These are phyloP conservation scores for Columba guinea DNA, from an alignment of 2,797 vertebrate genomes.

Conservation along the genomic window DNA sequence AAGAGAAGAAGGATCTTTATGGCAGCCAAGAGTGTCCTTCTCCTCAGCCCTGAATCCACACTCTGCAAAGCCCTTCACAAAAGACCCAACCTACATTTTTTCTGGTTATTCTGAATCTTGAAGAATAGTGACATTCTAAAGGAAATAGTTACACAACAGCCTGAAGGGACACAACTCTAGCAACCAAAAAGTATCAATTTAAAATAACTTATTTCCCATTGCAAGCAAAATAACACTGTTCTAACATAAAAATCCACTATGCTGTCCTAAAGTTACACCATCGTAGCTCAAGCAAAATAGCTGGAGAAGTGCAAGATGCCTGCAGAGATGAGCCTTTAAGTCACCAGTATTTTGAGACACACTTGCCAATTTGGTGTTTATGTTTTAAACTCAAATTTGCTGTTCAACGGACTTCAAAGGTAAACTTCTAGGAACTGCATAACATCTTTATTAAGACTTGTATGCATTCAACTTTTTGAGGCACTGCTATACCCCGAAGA, in stretches of 20 bases:
- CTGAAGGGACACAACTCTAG: neutral
- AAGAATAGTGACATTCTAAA: neutral
- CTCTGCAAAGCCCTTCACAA: neutral
- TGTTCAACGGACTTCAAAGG: neutral
- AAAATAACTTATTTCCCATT: neutral
- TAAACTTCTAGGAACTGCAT: neutral
- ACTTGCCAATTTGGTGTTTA: neutral
- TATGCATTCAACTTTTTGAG: neutral
- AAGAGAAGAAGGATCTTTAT: constrained; percentile 13
- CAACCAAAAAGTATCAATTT: neutral
- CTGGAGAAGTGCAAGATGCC: neutral
- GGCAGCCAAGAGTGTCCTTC: neutral
- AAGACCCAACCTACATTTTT: neutral
- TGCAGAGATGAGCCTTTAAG: neutral
- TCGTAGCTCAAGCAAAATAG: neutral
- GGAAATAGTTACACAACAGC: neutral
- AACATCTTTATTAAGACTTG: neutral
- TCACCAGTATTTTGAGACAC: neutral
- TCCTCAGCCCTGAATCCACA: neutral
- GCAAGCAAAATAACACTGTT: fast-evolving
- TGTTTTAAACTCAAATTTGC: neutral
- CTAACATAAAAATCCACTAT: neutral
- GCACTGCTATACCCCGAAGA: neutral
- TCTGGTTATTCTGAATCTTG: neutral
- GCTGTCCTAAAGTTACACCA: neutral